A percentile compares a stretch with the other conserved stretches of the same genome.
Conservation (phyloP, 2,113 vertebrate species). For the Desmodus rotundus region DNA sequence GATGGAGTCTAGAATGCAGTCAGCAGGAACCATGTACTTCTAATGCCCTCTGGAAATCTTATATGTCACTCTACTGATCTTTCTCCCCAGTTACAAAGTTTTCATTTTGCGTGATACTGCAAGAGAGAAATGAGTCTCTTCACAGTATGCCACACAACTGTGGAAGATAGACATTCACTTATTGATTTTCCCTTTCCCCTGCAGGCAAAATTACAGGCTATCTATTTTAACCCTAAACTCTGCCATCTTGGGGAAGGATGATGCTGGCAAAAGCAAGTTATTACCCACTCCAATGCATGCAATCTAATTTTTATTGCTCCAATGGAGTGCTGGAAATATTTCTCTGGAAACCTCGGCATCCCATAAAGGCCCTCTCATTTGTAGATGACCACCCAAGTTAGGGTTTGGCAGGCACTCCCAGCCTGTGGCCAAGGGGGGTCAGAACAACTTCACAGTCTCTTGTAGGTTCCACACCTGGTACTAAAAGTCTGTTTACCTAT, state of each 20-base stretch:
- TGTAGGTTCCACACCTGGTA: background rate
- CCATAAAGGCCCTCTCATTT: background rate
- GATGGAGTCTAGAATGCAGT: background rate
- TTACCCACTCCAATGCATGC: background rate
- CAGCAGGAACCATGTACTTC: background rate
- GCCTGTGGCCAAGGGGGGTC: background rate
- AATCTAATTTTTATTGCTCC: background rate
- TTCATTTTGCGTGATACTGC: background rate
- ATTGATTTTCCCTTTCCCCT: background rate
- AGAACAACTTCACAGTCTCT: background rate
- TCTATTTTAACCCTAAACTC: background rate
- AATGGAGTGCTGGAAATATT: background rate
- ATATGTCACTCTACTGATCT: background rate
- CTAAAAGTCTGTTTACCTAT: background rate
- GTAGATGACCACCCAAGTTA: background rate
- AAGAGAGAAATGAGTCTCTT: background rate
- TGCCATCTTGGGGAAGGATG: background rate
- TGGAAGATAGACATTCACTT: background rate
- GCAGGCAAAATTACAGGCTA: background rate
- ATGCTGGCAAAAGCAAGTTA: background rate
- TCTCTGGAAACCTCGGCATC: background rate
- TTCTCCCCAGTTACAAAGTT: background rate
- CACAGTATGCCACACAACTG: background rate
- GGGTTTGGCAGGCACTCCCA: background rate
- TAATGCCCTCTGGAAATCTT: background rate